Percentiles rank a stretch among this genome's conserved stretches.
Evolutionary conservation across 2,888 invertebrate species (phyloP).

Genomic region (Seira sanloemensis): DNA sequence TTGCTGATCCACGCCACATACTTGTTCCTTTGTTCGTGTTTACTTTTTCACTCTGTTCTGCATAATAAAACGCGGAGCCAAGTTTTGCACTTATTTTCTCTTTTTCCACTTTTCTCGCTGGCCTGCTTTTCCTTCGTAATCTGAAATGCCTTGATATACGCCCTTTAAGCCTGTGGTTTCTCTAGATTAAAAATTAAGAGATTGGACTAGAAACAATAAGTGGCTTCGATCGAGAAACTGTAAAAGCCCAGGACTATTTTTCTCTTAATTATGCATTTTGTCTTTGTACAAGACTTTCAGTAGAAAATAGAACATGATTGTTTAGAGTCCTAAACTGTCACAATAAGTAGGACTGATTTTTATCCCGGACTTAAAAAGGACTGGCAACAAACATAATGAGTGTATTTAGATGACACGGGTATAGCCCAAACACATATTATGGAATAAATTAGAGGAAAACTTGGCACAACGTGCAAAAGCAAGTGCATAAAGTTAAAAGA

Average conservation of each 20-base stretch:
- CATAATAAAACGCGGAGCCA: not conserved
- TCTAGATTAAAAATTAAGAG: slow-evolving; percentile 29
- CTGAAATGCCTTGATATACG: not conserved
- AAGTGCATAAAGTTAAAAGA: too few species aligned
- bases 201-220: slow-evolving; percentile 33
- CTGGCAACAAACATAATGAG: too few species aligned
- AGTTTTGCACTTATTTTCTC: not conserved
- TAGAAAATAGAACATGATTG: not conserved
- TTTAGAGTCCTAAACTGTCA: too few species aligned
- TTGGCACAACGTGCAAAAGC: too few species aligned
- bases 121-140: not conserved
- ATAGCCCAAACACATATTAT: too few species aligned
- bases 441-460: too few species aligned
- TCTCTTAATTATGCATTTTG: not conserved
- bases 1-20: not conserved
- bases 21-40: not conserved
- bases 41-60: not conserved
- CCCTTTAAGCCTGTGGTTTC: not conserved
- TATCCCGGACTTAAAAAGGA: too few species aligned
- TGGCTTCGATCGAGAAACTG: slow-evolving; percentile 22
- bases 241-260: not conserved
- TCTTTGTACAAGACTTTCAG: not conserved
- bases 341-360: too few species aligned
- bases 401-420: too few species aligned
- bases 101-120: not conserved